phyloP scores from a whole-genome alignment of 2,888 invertebrate genomes.

The Dysmachus trigonus region DNA sequence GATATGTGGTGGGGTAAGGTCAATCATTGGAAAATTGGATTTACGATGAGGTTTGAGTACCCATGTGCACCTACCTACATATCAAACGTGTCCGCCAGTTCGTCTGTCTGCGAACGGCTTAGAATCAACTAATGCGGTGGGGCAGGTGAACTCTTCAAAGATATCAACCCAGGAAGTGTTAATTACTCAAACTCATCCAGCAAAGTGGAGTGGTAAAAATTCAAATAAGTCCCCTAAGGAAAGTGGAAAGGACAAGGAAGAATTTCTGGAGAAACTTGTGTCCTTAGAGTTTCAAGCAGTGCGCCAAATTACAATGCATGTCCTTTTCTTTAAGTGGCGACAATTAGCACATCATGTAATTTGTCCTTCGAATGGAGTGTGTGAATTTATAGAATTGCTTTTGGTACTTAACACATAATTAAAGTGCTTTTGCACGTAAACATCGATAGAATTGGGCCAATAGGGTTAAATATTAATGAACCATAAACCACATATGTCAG shows the following conservation, averaged over 20 bases:
- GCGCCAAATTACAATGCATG: neutral
- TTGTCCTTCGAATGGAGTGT: neutral
- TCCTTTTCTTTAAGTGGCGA: neutral
- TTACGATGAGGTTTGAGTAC: constrained; percentile 46
- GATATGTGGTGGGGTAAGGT: constrained; percentile 61
- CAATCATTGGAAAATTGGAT: constrained; percentile 65
- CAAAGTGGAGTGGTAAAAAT: neutral
- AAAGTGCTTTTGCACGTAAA: neutral
- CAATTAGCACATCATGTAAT: neutral
- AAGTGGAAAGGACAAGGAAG: neutral
- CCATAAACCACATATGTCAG: neutral
- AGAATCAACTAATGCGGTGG: neutral
- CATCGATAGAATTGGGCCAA: neutral
- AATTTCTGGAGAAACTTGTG: neutral
- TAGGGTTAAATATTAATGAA: neutral
- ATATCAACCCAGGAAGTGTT: neutral
- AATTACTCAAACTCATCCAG: neutral
- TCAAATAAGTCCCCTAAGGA: neutral
- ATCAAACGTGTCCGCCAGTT: neutral
- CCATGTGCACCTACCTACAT: neutral
- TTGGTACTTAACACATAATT: neutral
- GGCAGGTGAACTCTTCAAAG: neutral
- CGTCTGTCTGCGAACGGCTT: neutral
- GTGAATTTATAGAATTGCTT: neutral
- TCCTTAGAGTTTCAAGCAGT: neutral